Percentiles rank a stretch among this genome's conserved stretches.
Evolutionary conservation across 2,797 vertebrate genomes (phyloP).

Genomic region (Eurystomus glaucurus): DNA sequence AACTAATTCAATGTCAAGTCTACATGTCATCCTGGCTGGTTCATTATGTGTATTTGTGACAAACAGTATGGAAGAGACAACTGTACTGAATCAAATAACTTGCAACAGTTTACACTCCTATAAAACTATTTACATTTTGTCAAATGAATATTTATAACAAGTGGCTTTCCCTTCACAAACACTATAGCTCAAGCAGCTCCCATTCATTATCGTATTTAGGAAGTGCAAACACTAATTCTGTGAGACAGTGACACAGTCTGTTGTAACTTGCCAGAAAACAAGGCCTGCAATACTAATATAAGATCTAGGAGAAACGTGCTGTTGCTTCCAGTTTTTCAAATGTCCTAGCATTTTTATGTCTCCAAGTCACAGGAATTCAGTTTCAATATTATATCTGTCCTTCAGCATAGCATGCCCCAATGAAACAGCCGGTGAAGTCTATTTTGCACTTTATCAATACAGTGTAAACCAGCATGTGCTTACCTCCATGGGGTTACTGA

Average conservation of each 20-base stretch:
- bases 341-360: background rate
- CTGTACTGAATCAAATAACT: conserved; percentile 78
- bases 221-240: conserved; percentile 56
- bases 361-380: conserved; percentile 6
- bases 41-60: conserved; percentile 81
- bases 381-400: conserved; percentile 35
- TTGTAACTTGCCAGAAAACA: background rate
- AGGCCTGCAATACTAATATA: background rate
- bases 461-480: conserved; percentile 82
- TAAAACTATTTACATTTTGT: conserved; percentile 83
- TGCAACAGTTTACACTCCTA: conserved; percentile 78
- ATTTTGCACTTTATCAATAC: conserved; percentile 83
- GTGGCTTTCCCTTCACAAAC: conserved; percentile 75
- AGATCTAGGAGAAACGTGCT: background rate
- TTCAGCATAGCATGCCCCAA: conserved; percentile 72
- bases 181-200: conserved; percentile 64
- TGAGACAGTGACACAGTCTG: background rate
- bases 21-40: conserved; percentile 64
- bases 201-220: conserved; percentile 38
- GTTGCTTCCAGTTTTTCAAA: conserved; percentile 2
- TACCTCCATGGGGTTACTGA: conserved; percentile 82
- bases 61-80: conserved; percentile 77
- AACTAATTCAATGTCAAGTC: conserved; percentile 71
- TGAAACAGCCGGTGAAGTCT: conserved; percentile 82
- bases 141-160: conserved; percentile 85